Conservation (phyloP, 2,888 invertebrate genomes). For the Agrochola macilenta region DNA sequence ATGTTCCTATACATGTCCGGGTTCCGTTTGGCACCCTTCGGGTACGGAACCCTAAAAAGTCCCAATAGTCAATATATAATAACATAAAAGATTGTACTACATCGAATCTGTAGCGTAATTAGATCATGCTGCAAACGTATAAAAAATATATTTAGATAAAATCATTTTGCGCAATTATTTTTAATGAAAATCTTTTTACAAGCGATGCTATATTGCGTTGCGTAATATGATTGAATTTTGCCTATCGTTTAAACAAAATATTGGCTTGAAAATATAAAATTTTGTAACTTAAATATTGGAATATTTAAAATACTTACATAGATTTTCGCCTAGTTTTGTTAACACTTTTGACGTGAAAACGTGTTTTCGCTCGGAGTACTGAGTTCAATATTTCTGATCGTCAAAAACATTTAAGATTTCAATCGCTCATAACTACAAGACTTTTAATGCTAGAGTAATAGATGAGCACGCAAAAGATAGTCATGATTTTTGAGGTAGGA, state of each 20-base stretch:
- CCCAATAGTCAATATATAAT: background rate
- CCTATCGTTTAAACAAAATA: background rate
- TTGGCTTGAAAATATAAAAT: background rate
- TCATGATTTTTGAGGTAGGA: too few relatives aligned
- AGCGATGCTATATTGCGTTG: background rate
- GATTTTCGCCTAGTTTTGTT: background rate
- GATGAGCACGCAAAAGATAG: too few relatives aligned
- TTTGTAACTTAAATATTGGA: background rate
- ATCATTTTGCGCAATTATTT: conserved; percentile 5
- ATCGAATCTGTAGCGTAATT: background rate
- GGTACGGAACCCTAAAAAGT: too few relatives aligned
- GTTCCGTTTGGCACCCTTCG: too few relatives aligned
- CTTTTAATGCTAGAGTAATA: too few relatives aligned
- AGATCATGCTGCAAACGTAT: conserved; percentile 4
- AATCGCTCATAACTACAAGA: too few relatives aligned
- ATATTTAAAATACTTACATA: background rate
- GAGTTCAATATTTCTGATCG: too few relatives aligned
- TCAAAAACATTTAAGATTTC: too few relatives aligned
- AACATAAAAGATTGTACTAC: background rate
- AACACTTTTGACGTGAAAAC: background rate
- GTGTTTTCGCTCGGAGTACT: too few relatives aligned
- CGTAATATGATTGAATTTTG: conserved; percentile 18
- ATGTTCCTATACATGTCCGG: too few relatives aligned
- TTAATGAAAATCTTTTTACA: conserved; percentile 9
- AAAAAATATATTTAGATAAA: background rate